These are phyloP conservation scores for Ophraella communa DNA, from an alignment of 2,888 invertebrate species.

Conservation along the genomic window DNA sequence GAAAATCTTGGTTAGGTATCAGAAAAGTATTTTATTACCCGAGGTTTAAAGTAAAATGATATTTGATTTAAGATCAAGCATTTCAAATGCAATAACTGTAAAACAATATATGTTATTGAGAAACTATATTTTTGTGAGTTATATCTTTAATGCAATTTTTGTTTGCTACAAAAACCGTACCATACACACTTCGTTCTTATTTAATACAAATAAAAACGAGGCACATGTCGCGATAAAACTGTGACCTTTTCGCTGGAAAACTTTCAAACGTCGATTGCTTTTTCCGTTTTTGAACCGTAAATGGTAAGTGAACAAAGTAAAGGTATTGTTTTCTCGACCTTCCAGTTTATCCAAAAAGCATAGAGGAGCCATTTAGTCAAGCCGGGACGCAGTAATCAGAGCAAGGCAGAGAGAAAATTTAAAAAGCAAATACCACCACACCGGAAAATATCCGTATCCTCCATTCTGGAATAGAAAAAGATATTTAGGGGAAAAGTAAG, in stretches of 20 bases:
- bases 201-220: not conserved
- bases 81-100: not conserved
- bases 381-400: slow-evolving; percentile 31
- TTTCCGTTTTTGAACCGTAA: slow-evolving; percentile 7
- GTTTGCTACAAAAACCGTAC: too few species aligned
- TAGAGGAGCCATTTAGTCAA: slow-evolving; percentile 19
- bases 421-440: slow-evolving; percentile 41
- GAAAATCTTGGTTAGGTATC: not conserved
- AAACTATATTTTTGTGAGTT: too few species aligned
- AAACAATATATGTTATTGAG: too few species aligned
- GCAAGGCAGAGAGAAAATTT: slow-evolving; percentile 38
- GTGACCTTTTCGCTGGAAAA: slow-evolving; percentile 10
- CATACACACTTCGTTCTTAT: not conserved
- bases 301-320: slow-evolving; percentile 17
- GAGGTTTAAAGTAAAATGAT: too few species aligned
- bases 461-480: slow-evolving; percentile 32
- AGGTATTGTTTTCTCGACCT: slow-evolving; percentile 28
- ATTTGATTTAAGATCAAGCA: not conserved
- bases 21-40: not conserved
- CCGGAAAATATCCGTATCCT: slow-evolving; percentile 36
- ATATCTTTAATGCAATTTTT: too few species aligned
- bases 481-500: slow-evolving; percentile 34
- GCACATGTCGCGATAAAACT: not conserved
- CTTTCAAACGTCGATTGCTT: slow-evolving; percentile 13
- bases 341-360: slow-evolving; percentile 16